phyloP scores from a whole-genome alignment of 2,888 invertebrate genomes.

The Thera britannica region DNA sequence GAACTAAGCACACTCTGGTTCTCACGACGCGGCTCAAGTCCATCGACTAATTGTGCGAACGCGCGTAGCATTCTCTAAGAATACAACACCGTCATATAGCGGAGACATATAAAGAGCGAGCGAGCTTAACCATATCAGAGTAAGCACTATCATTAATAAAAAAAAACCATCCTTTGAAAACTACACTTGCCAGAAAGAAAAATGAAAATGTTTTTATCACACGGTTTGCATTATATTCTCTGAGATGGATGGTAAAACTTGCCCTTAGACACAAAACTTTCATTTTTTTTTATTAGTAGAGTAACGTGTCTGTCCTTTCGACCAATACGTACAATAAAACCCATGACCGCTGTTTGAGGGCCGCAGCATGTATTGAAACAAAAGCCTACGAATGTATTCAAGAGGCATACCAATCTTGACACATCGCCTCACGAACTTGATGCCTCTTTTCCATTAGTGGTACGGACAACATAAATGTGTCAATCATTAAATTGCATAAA shows the following conservation, averaged over 20 bases:
- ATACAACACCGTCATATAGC: not conserved
- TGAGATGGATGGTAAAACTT: no score
- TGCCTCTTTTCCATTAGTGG: constrained; percentile 37
- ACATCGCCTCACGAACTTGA: constrained; percentile 39
- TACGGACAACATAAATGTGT: constrained; percentile 35
- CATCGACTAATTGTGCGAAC: constrained; percentile 1
- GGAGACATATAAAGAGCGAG: not conserved
- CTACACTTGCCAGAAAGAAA: no score
- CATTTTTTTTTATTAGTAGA: not conserved
- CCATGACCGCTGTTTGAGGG: not conserved
- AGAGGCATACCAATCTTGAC: constrained; percentile 42
- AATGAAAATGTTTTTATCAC: no score
- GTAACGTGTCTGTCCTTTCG: no score
- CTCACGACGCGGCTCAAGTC: constrained; percentile 3
- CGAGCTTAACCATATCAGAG: no score
- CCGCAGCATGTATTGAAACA: not conserved
- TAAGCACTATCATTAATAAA: no score
- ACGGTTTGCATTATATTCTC: no score
- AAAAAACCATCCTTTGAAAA: no score
- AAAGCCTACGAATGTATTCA: constrained; percentile 38
- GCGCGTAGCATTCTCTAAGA: constrained; percentile 2
- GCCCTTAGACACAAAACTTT: not conserved
- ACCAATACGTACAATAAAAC: no score
- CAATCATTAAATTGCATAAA: not conserved
- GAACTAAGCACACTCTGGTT: not conserved